Conservation (phyloP, 2,888 invertebrate genomes). For the Cosmopolites sordidus region DNA sequence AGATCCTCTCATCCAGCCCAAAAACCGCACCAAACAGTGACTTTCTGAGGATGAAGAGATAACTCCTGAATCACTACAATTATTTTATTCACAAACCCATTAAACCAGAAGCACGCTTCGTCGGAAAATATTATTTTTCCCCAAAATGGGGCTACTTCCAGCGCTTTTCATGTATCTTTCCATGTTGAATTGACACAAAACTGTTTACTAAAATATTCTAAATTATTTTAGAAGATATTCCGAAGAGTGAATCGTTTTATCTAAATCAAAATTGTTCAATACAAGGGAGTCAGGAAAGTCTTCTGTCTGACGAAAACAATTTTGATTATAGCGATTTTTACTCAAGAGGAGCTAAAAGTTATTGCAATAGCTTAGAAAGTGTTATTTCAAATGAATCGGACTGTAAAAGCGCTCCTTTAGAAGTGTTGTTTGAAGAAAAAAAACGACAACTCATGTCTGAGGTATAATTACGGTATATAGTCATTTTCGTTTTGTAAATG, state of each 20-base stretch:
- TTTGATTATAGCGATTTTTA: conserved; percentile 36
- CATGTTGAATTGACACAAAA: too few species aligned
- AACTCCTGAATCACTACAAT: too few species aligned
- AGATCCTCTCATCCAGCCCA: too few species aligned
- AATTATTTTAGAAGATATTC: conserved; percentile 43
- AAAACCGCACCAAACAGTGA: too few species aligned
- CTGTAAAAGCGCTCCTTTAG: conserved; percentile 73
- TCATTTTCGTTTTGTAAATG: not conserved
- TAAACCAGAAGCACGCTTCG: too few species aligned
- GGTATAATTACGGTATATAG: conserved; percentile 6
- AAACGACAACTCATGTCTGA: conserved; percentile 18
- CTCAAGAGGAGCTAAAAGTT: conserved; percentile 54
- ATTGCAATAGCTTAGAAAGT: conserved; percentile 76
- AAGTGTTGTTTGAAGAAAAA: conserved; percentile 57
- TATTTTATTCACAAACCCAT: too few species aligned
- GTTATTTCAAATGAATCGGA: conserved; percentile 75
- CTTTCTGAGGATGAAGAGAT: too few species aligned
- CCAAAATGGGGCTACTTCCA: too few species aligned
- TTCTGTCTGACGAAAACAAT: conserved; percentile 62
- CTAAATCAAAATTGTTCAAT: conserved; percentile 59
- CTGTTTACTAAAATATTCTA: too few species aligned
- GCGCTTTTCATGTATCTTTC: too few species aligned
- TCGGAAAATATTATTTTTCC: too few species aligned
- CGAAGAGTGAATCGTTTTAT: conserved; percentile 77
- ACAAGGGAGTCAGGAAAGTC: conserved; percentile 70